Evolutionary conservation across 2,113 vertebrate species (phyloP).

Genomic region (Fulmarus glacialis): DNA sequence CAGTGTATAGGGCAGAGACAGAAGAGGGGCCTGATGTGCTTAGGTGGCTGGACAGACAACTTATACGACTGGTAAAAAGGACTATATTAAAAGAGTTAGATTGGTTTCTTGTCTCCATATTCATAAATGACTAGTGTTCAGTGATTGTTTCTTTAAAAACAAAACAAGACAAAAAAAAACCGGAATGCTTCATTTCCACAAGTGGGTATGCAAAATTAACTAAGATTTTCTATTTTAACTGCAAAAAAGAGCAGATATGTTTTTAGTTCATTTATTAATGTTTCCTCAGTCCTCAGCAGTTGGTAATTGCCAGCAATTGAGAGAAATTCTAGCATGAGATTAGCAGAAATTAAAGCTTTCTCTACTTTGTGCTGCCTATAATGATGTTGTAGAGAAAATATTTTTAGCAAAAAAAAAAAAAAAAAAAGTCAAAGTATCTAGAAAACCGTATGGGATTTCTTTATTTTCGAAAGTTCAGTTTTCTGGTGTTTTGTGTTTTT

Average conservation of each 20-base stretch:
- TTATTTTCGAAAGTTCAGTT: neutral
- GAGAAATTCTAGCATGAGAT: neutral
- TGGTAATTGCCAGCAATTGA: neutral
- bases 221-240: neutral
- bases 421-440: neutral
- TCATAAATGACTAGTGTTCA: neutral
- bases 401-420: neutral
- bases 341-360: neutral
- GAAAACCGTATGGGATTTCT: neutral
- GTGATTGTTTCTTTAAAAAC: neutral
- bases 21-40: conserved; percentile 97
- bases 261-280: neutral
- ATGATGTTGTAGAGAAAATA: neutral
- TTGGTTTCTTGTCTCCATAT: neutral
- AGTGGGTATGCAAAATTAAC: neutral
- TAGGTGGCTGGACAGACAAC: conserved; percentile 93
- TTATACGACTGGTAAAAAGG: conserved; percentile 89
- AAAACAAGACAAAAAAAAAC: neutral
- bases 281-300: neutral
- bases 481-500: neutral
- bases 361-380: neutral
- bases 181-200: neutral
- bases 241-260: neutral
- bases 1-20: conserved; percentile 92
- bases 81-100: neutral